Evolutionary conservation across 2,888 invertebrate genomes (phyloP).

Genomic region (Pristionchus japonicus): DNA sequence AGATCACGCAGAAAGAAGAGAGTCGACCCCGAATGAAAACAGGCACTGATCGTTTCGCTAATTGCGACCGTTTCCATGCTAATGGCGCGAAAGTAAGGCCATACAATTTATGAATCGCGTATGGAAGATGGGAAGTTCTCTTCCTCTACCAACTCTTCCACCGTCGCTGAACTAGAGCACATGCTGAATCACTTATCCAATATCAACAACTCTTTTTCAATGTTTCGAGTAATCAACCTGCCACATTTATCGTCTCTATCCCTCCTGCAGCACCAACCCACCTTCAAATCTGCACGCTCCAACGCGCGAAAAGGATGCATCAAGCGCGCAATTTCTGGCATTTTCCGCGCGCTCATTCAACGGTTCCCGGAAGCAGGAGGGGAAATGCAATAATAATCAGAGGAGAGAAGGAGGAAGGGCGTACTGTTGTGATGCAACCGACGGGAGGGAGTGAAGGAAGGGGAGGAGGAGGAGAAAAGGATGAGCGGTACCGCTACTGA

Average conservation of each 20-base stretch:
- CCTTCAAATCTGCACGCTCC: neutral
- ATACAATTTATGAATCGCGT: neutral
- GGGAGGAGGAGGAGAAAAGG: neutral
- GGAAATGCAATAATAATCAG: neutral
- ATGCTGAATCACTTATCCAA: too few relatives aligned
- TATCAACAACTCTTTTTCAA: too few relatives aligned
- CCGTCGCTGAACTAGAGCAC: too few relatives aligned
- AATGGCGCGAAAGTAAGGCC: neutral
- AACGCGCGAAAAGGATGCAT: neutral
- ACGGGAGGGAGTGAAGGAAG: neutral
- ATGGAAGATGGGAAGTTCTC: neutral
- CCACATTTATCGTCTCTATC: too few relatives aligned
- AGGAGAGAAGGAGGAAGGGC: neutral
- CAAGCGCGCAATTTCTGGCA: conserved; percentile 18
- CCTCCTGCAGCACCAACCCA: neutral
- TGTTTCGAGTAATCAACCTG: too few relatives aligned
- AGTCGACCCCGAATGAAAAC: neutral
- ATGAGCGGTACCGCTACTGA: conserved; percentile 32
- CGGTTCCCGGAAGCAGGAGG: conserved; percentile 9
- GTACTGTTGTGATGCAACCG: conserved; percentile 11
- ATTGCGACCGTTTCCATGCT: neutral
- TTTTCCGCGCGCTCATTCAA: neutral
- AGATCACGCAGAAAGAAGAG: neutral
- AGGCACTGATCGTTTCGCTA: neutral
- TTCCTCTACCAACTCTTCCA: neutral